Percentiles rank a stretch among this genome's conserved stretches.
These are phyloP conservation scores for Archivesica marissinica DNA, from an alignment of 1,140 invertebrate species.

Conservation along the genomic window DNA sequence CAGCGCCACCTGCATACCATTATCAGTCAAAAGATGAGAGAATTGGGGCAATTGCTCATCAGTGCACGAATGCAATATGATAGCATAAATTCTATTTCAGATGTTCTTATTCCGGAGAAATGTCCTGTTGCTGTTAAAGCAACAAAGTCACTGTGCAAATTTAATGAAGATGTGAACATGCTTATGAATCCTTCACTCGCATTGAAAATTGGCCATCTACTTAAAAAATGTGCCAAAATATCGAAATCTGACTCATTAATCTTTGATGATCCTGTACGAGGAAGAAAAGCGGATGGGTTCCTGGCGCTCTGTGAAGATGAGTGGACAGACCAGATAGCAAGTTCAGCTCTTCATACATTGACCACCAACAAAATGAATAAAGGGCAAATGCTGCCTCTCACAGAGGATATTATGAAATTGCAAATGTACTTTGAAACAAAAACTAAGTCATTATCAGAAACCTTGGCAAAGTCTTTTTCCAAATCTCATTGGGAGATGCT, in stretches of 20 bases:
- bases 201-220: slow-evolving; percentile 25
- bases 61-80: not conserved
- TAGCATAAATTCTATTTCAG: not conserved
- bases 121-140: slow-evolving; percentile 13
- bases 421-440: slow-evolving; percentile 12
- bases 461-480: not conserved
- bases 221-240: slow-evolving; percentile 33
- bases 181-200: slow-evolving; percentile 22
- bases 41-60: slow-evolving; percentile 8
- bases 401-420: slow-evolving; percentile 11
- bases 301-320: slow-evolving; percentile 17
- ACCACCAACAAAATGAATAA: slow-evolving; percentile 37
- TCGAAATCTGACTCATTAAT: slow-evolving; percentile 5
- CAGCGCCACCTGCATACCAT: not conserved
- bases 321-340: slow-evolving; percentile 8
- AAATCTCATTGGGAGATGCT: slow-evolving; percentile 51
- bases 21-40: slow-evolving; percentile 18
- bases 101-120: not conserved
- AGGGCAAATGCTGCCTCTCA: not conserved
- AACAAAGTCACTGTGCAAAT: slow-evolving; percentile 9
- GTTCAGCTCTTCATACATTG: slow-evolving; percentile 1
- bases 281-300: slow-evolving; percentile 28
- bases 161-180: not conserved
- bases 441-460: slow-evolving; percentile 16
- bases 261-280: not conserved